Conservation (phyloP, 2,797 vertebrate genomes). For the Arrhamphus sclerolepis region DNA sequence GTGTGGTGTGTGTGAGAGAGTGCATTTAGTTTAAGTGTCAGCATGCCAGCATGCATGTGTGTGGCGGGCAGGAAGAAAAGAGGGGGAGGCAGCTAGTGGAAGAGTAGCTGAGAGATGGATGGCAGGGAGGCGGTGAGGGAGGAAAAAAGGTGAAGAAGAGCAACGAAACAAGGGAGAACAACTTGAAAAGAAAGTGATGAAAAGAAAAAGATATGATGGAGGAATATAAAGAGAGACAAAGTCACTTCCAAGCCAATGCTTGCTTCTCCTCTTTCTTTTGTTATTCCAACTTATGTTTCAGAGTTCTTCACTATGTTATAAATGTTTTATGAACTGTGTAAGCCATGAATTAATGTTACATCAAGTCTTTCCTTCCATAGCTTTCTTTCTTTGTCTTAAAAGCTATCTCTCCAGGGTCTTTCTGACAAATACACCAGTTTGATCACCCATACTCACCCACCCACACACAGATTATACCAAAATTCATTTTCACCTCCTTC, state of each 20-base stretch:
- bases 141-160: constrained; percentile 30
- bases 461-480: constrained; percentile 13
- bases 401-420: constrained; percentile 25
- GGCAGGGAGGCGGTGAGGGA: constrained; percentile 35
- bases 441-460: constrained; percentile 34
- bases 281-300: constrained; percentile 40
- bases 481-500: constrained; percentile 32
- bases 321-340: constrained; percentile 48
- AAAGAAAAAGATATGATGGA: constrained; percentile 47
- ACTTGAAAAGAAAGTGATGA: constrained; percentile 17
- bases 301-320: constrained; percentile 19
- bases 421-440: constrained; percentile 50
- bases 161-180: constrained; percentile 20
- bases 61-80: constrained; percentile 41
- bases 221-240: constrained; percentile 28
- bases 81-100: constrained; percentile 42
- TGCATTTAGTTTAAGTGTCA: constrained; percentile 76
- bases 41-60: constrained; percentile 61
- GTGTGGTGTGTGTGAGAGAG: constrained; percentile 66
- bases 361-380: constrained; percentile 20
- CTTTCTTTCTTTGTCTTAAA: constrained; percentile 17
- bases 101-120: constrained; percentile 58
- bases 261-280: constrained; percentile 6
- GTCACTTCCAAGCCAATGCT: constrained; percentile 8
- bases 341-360: constrained; percentile 47